Conservation (phyloP, 2,113 vertebrate species). For the Pyrgilauda ruficollis region DNA sequence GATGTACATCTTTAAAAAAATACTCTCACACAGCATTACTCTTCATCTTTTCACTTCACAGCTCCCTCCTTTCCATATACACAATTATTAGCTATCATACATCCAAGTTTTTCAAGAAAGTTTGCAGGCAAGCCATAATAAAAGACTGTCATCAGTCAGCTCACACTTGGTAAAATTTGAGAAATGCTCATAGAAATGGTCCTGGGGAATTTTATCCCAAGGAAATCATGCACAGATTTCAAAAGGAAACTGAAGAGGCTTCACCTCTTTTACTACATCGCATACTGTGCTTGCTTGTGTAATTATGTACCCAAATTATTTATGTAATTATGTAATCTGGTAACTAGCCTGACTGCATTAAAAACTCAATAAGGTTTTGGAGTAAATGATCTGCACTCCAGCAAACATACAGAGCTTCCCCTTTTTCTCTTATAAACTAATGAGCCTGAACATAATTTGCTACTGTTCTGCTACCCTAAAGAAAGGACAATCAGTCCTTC, state of each 20-base stretch:
- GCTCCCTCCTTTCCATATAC: not conserved
- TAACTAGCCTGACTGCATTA: not conserved
- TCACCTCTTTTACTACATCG: not conserved
- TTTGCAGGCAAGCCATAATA: not conserved
- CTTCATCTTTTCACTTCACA: not conserved
- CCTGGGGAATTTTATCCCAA: not conserved
- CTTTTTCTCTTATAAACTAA: not conserved
- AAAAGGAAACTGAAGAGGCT: not conserved
- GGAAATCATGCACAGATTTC: not conserved
- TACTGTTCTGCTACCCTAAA: not conserved
- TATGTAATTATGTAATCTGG: not conserved
- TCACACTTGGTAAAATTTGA: not conserved
- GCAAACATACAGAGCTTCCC: not conserved
- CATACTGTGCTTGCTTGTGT: not conserved
- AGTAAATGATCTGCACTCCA: not conserved
- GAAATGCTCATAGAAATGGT: not conserved
- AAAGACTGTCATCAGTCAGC: not conserved
- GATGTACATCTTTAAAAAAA: not conserved
- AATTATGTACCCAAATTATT: not conserved
- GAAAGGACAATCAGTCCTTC: not conserved
- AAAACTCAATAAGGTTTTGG: not conserved
- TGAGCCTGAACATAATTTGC: not conserved
- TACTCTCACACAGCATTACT: not conserved
- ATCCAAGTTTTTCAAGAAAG: not conserved
- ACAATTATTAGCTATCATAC: not conserved